Evolutionary conservation across 2,113 vertebrate species (phyloP).

Genomic region (Epinephelus lanceolatus): DNA sequence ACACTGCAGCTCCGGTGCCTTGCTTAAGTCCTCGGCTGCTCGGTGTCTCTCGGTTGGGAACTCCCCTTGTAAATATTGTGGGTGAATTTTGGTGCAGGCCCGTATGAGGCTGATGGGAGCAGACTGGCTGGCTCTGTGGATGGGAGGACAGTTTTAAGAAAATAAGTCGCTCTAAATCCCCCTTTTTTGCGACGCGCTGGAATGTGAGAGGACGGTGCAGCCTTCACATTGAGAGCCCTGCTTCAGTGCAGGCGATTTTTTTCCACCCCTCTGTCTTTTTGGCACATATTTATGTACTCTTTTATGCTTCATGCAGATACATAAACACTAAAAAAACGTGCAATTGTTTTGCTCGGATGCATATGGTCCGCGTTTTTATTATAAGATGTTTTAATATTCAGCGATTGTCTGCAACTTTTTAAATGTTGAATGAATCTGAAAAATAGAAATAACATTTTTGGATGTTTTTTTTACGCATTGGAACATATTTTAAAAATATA

Average conservation of each 20-base stretch:
- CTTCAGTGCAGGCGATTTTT: constrained; percentile 30
- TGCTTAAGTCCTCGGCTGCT: neutral
- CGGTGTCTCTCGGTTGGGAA: constrained; percentile 40
- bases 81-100: constrained; percentile 55
- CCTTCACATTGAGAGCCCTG: constrained; percentile 54
- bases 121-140: constrained; percentile 75
- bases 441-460: neutral
- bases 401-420: neutral
- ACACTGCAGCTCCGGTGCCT: constrained; percentile 28
- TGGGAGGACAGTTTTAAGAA: constrained; percentile 81
- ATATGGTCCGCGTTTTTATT: neutral
- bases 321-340: neutral
- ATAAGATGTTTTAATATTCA: neutral
- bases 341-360: neutral
- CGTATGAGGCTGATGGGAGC: constrained; percentile 59
- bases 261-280: neutral
- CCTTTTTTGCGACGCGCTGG: constrained; percentile 73
- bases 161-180: constrained; percentile 82
- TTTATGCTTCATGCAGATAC: neutral
- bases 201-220: constrained; percentile 75
- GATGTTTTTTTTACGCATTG: neutral
- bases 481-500: neutral
- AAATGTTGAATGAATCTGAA: neutral
- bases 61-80: constrained; percentile 52
- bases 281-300: constrained; percentile 6